Base-by-base conservation (phyloP, 2,888 invertebrate genomes). In the Napeogenes sylphis region DNA sequence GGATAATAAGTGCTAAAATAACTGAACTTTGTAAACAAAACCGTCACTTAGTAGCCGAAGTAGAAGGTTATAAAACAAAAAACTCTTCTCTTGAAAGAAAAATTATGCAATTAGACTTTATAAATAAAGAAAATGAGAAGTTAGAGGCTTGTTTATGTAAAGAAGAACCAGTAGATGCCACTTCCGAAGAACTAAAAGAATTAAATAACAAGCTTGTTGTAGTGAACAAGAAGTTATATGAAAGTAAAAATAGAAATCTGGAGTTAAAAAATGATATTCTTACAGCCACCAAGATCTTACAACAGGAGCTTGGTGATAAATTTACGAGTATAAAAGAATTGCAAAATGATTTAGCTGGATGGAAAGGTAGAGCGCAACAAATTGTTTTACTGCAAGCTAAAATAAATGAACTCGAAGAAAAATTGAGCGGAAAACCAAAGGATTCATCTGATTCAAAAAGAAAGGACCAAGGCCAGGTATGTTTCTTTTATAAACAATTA, bases 361-460 rank as follows among this genome's bases (percentile, higher is more conserved):
- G 96, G 95, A 93, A 95, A 68, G 96, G 96, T 0, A 90, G 96
- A 68, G 94, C 95, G 2, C 95, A 96, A 74, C 94, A 95, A 75
- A 95, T 96, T 64, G 79, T 93, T 0, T 82, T 93, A 13, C 81
- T 96, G 56, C 95, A 95, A 75, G 92, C 93, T 59, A 95, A 94
- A 84, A 84, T 95, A 57, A 81, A 80, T 5, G 95, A 95, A 58
- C 78, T 95, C 0, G 94, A 93, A 72, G 92, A 92, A 32, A 95
- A 93, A 75, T 71, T 94, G 13, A 91, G 83, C 68, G 81, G 80
- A 2, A 90, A 86, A 70, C 81, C 80, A 33, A 86, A 83, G 59
- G 76, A 82, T 56, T 61, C 74, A 12, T 70, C 73, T 55, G 82
- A 85, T 45, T 73, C 73, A 8, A 87, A 85, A 61, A 79, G 68